Percentiles rank a stretch among this genome's conserved stretches.
Evolutionary conservation across 2,797 vertebrate species (phyloP).

Genomic region (Dermochelys coriacea): DNA sequence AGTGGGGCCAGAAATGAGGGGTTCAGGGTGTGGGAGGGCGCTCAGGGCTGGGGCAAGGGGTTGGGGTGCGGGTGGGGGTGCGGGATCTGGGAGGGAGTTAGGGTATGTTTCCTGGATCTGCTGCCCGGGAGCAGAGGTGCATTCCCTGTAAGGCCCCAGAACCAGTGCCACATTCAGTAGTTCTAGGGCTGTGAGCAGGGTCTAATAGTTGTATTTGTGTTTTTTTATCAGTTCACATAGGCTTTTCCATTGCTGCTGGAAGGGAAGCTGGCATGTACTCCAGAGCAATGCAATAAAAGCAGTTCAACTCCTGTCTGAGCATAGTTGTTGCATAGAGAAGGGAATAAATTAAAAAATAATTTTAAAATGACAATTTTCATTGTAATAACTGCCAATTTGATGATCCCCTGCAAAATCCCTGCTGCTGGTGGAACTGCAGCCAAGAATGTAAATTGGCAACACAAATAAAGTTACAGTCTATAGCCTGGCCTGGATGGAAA

Average conservation of each 20-base stretch:
- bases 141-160: too few species aligned
- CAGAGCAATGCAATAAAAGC: constrained; percentile 54
- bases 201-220: neutral
- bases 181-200: constrained; percentile 38
- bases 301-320: constrained; percentile 58
- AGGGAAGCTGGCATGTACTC: neutral
- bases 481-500: neutral
- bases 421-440: constrained; percentile 1
- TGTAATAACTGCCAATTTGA: constrained; percentile 47
- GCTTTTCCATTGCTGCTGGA: constrained; percentile 33
- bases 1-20: too few species aligned
- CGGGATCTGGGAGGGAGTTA: too few species aligned
- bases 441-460: neutral
- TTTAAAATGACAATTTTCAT: constrained; percentile 43
- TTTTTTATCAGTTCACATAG: constrained; percentile 53
- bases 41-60: too few species aligned
- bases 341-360: constrained; percentile 58
- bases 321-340: neutral
- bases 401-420: neutral
- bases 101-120: too few species aligned
- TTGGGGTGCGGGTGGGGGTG: too few species aligned
- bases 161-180: neutral
- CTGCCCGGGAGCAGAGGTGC: neutral
- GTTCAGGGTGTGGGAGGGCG: too few species aligned
- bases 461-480: neutral